A percentile compares a stretch with the other conserved stretches of the same genome.
Conservation (phyloP, 2,888 invertebrate genomes). For the Pristionchus exspectatus region DNA sequence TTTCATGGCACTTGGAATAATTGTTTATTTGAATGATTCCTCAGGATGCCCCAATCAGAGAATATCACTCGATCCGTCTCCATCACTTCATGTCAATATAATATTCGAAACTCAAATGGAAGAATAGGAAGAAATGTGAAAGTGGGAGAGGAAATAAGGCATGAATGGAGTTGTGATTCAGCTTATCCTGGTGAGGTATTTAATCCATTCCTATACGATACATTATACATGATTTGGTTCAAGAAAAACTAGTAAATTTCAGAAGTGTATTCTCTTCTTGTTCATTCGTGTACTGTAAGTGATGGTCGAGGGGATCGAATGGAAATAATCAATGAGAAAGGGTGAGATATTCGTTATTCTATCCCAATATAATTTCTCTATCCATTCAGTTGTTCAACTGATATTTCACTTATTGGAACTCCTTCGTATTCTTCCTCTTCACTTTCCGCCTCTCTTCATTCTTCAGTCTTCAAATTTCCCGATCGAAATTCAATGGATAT, state of each 20-base stretch:
- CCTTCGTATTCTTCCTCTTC: constrained; percentile 49
- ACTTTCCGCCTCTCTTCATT: constrained; percentile 39
- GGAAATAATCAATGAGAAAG: constrained; percentile 31
- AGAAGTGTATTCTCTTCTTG: constrained; percentile 54
- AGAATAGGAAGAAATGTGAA: background rate
- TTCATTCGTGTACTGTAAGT: constrained; percentile 48
- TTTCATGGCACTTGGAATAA: background rate
- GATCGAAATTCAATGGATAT: constrained; percentile 41
- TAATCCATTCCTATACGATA: background rate
- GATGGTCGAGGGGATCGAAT: constrained; percentile 44
- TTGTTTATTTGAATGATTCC: background rate
- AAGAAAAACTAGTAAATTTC: background rate
- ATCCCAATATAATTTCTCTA: background rate
- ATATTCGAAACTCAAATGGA: background rate
- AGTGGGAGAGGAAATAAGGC: constrained; percentile 48
- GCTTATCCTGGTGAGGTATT: background rate
- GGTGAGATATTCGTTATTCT: constrained; percentile 2
- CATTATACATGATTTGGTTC: background rate
- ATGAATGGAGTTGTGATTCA: constrained; percentile 47
- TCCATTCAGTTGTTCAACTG: constrained; percentile 44
- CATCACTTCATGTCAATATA: constrained; percentile 48
- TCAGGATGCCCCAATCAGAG: constrained; percentile 38
- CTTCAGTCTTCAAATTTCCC: constrained; percentile 53
- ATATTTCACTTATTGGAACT: constrained; percentile 10
- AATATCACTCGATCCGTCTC: constrained; percentile 8